Conservation (phyloP, 2,888 invertebrate species). For the Molorchus minor region DNA sequence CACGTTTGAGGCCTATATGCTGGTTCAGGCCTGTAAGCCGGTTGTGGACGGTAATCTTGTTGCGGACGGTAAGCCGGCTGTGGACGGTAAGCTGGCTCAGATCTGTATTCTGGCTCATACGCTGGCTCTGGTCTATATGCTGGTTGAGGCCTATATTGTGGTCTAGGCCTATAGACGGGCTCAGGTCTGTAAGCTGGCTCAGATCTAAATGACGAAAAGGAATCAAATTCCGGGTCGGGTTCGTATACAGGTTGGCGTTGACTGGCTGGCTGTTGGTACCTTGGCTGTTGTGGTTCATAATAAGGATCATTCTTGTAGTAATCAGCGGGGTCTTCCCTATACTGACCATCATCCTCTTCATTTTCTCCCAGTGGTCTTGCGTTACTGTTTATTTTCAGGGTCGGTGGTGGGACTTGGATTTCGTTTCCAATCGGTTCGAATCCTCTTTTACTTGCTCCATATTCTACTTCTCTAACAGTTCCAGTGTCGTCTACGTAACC, state of each 20-base stretch:
- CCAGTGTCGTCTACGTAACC: constrained; percentile 88
- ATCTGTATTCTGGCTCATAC: constrained; percentile 55
- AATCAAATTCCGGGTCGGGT: constrained; percentile 35
- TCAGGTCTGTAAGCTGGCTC: constrained; percentile 42
- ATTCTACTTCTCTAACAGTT: constrained; percentile 80
- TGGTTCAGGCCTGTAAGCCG: constrained; percentile 47
- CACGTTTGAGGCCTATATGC: constrained; percentile 53
- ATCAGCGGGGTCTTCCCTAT: constrained; percentile 82
- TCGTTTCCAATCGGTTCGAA: constrained; percentile 81
- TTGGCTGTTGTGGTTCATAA: constrained; percentile 38
- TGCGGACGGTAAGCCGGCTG: constrained; percentile 40
- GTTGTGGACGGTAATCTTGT: constrained; percentile 50
- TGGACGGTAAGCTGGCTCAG: constrained; percentile 51
- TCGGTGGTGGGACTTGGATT: constrained; percentile 86
- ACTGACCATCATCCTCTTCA: constrained; percentile 86
- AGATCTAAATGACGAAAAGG: constrained; percentile 13
- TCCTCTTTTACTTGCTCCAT: constrained; percentile 83
- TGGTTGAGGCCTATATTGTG: constrained; percentile 52
- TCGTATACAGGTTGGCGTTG: constrained; percentile 46
- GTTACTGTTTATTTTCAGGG: constrained; percentile 64
- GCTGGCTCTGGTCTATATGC: constrained; percentile 53
- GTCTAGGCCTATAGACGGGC: constrained; percentile 54
- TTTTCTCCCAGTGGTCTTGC: constrained; percentile 66
- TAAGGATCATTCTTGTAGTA: constrained; percentile 74
- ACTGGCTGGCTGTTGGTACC: constrained; percentile 33